These are phyloP conservation scores for Chlorospingus semifuscus DNA, from an alignment of 2,797 vertebrate species.

Conservation along the genomic window DNA sequence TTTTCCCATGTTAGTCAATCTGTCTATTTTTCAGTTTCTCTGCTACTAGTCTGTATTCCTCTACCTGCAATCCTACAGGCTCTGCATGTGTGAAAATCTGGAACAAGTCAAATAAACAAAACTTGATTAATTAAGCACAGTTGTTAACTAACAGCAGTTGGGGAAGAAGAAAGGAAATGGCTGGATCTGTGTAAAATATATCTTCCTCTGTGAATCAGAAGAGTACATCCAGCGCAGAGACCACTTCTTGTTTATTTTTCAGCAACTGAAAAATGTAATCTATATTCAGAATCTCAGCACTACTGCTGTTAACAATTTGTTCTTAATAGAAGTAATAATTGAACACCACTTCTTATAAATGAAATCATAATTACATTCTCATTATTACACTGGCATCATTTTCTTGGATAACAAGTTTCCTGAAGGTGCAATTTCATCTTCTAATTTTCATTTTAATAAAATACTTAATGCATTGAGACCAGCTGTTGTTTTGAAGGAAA, in stretches of 20 bases:
- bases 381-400: constrained; percentile 28
- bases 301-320: constrained; percentile 36
- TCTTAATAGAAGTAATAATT: constrained; percentile 49
- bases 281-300: neutral
- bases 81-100: neutral
- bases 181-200: neutral
- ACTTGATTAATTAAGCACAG: neutral
- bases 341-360: constrained; percentile 49
- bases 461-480: neutral
- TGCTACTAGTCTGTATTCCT: neutral
- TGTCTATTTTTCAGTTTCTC: neutral
- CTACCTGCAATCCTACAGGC: neutral
- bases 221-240: neutral
- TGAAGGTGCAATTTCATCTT: constrained; percentile 45
- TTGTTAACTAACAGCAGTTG: neutral
- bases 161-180: neutral
- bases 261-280: neutral
- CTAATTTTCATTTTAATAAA: constrained; percentile 56
- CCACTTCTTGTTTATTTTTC: neutral
- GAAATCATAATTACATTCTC: constrained; percentile 49
- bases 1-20: neutral
- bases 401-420: constrained; percentile 46
- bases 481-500: neutral
- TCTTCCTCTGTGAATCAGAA: neutral
- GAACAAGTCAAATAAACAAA: neutral